Conservation (phyloP, 2,888 invertebrate species). For the Megastigmus dorsalis region DNA sequence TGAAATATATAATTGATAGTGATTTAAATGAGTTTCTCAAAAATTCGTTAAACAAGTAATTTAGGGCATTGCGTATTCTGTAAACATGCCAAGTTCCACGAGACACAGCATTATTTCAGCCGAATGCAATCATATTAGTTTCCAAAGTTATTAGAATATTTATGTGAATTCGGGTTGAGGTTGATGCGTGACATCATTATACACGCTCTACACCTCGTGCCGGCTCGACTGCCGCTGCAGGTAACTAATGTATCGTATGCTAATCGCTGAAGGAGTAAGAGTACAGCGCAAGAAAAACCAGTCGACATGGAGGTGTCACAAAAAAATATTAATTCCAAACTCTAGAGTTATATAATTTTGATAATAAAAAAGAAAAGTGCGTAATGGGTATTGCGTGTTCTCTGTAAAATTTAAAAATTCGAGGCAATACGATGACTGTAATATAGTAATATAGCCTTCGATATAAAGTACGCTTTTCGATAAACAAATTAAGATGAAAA, state of each 20-base stretch:
- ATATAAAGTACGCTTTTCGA: no score
- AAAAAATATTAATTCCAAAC: neutral
- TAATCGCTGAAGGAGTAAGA: conserved; percentile 23
- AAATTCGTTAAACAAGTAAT: no score
- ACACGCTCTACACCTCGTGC: conserved; percentile 20
- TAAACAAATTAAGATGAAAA: neutral
- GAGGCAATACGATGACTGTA: no score
- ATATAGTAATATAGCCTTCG: no score
- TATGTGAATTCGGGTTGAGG: conserved; percentile 58
- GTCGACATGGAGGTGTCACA: no score
- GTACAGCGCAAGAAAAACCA: neutral
- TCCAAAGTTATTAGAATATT: conserved; percentile 68
- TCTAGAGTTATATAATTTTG: no score
- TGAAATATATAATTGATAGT: no score
- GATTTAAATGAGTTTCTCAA: no score
- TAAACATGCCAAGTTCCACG: conserved; percentile 19
- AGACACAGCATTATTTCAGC: conserved; percentile 61
- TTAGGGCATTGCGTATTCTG: conserved; percentile 55
- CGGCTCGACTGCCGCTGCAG: conserved; percentile 37
- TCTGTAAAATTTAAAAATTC: no score
- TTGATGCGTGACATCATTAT: conserved; percentile 57
- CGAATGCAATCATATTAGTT: conserved; percentile 68
- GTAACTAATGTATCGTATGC: conserved; percentile 1
- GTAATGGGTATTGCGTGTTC: no score
- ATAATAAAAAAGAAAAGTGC: no score